Percentiles rank a stretch among this genome's conserved stretches.
These are phyloP conservation scores for Scomber scombrus DNA, from an alignment of 2,113 vertebrate species.

Conservation along the genomic window DNA sequence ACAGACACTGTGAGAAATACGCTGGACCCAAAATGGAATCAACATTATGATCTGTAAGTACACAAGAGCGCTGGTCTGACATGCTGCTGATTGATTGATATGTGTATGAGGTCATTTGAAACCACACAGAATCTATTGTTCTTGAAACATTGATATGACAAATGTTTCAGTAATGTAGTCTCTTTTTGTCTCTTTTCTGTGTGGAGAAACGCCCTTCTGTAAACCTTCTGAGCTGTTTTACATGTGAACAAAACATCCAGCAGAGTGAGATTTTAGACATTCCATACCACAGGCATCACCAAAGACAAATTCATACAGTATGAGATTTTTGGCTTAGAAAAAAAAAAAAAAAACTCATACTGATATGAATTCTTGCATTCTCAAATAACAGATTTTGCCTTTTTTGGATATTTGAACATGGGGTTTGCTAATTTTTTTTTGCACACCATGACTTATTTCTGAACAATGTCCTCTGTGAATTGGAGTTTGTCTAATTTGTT, in stretches of 20 bases:
- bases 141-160: constrained; percentile 33
- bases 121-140: background rate
- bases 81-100: background rate
- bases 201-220: constrained; percentile 50
- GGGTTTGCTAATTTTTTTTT: constrained; percentile 5
- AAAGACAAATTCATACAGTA: background rate
- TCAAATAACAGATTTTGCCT: constrained; percentile 14
- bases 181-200: constrained; percentile 4
- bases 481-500: background rate
- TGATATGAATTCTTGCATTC: background rate
- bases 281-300: constrained; percentile 12
- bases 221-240: constrained; percentile 31
- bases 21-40: constrained; percentile 99
- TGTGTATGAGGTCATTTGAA: background rate
- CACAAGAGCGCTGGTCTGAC: background rate
- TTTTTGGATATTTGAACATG: constrained; percentile 3
- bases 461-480: constrained; percentile 2
- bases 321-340: background rate
- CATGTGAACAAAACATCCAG: constrained; percentile 36
- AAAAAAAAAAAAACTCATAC: background rate
- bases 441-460: too few relatives aligned
- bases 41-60: constrained; percentile 99
- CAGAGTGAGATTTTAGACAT: constrained; percentile 31
- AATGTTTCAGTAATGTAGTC: constrained; percentile 55
- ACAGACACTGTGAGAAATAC: constrained; percentile 99